Conservation (phyloP, 2,113 vertebrate species). For the Herpetotheres cachinnans region DNA sequence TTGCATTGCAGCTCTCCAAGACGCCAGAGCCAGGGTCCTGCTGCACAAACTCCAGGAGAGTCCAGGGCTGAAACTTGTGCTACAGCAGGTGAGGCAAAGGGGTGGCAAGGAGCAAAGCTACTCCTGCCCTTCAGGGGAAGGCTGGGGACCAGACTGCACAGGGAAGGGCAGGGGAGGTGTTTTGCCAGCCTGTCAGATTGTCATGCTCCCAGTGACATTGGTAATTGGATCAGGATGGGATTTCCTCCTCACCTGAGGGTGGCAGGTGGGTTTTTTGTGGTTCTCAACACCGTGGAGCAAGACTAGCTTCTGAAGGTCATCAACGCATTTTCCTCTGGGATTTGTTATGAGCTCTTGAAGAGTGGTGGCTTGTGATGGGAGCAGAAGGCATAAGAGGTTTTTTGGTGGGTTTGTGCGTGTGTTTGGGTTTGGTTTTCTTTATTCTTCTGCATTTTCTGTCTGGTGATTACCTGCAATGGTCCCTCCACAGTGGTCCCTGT, state of each 20-base stretch:
- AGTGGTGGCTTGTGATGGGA: neutral
- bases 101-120: neutral
- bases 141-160: accelerated
- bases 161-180: neutral
- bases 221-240: neutral
- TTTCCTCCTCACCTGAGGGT: neutral
- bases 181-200: neutral
- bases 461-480: neutral
- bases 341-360: neutral
- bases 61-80: neutral
- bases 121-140: neutral
- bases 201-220: neutral
- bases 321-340: neutral
- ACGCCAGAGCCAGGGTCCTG: neutral
- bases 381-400: neutral
- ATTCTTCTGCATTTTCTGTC: neutral
- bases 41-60: neutral
- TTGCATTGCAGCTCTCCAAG: neutral
- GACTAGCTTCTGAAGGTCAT: neutral
- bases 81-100: neutral
- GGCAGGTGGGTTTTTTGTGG: neutral
- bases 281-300: neutral
- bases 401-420: no score
- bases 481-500: neutral
- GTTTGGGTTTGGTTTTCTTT: neutral